These are phyloP conservation scores for Tethya wilhelma DNA, from an alignment of 37 sponge, comb jelly and placozoan genomes.

Conservation along the genomic window DNA sequence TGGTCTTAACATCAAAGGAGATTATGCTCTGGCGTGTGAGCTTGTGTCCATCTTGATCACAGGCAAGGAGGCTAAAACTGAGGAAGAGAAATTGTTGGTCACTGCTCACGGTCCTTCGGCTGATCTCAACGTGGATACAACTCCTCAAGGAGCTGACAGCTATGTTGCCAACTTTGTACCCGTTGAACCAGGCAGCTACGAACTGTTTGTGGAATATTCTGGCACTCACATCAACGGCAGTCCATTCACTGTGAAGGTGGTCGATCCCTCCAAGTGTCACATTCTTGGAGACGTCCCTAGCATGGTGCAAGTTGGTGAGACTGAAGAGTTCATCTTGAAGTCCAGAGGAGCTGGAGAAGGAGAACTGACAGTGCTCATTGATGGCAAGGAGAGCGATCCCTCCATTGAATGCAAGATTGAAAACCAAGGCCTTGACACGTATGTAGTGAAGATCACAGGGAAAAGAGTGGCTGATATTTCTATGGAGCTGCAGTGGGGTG, in stretches of 20 bases:
- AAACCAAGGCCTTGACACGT: conserved; percentile 52
- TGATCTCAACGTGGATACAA: conserved; percentile 53
- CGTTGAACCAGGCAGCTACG: conserved; percentile 71
- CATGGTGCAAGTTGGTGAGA: conserved; percentile 53
- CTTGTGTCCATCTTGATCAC: conserved; percentile 52
- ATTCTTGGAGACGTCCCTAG: conserved; percentile 54
- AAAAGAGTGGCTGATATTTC: conserved; percentile 15
- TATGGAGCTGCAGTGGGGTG: conserved; percentile 57
- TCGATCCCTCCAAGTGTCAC: conserved; percentile 69
- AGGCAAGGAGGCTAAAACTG: conserved; percentile 25
- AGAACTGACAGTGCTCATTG: conserved; percentile 39
- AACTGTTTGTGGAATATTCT: conserved; percentile 82
- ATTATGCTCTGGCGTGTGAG: conserved; percentile 65
- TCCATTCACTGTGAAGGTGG: conserved; percentile 67
- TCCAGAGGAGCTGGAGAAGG: conserved; percentile 76
- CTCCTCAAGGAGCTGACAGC: conserved; percentile 7
- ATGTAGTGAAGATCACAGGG: conserved; percentile 33
- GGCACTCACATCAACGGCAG: conserved; percentile 69
- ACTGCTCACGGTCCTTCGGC: conserved; percentile 77
- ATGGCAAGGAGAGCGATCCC: conserved; percentile 4
- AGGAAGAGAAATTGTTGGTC: conserved; percentile 34
- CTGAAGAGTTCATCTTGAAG: conserved; percentile 64
- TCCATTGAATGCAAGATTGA: conserved; percentile 21
- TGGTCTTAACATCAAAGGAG: conserved; percentile 40
- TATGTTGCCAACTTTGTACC: conserved; percentile 68